Percentiles rank a stretch among this genome's conserved stretches.
phyloP scores from a whole-genome alignment of 2,797 vertebrate species.

The Poecile montanus region DNA sequence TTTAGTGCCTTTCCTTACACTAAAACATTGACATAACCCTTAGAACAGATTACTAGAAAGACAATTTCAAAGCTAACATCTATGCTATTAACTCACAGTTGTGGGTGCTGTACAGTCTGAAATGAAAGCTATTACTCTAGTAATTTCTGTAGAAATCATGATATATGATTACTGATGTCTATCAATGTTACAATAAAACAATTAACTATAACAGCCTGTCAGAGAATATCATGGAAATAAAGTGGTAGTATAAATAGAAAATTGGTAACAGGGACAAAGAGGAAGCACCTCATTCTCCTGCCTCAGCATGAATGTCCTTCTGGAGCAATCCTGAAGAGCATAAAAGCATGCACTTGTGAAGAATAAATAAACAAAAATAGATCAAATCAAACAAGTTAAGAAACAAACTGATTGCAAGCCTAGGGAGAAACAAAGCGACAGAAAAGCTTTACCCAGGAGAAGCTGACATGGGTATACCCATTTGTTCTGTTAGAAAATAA shows the following conservation, averaged over 20 bases:
- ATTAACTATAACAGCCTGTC: neutral
- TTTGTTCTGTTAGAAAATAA: conserved; percentile 3
- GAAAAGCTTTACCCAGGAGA: neutral
- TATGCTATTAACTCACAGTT: neutral
- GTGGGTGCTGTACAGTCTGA: neutral
- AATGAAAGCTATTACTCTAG: neutral
- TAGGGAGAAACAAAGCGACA: neutral
- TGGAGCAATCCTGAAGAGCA: neutral
- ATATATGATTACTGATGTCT: neutral
- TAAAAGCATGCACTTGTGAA: neutral
- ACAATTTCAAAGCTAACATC: neutral
- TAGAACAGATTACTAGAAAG: neutral
- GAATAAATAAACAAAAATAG: conserved; percentile 4
- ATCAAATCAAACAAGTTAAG: neutral
- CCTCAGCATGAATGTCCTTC: neutral
- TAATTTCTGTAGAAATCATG: neutral
- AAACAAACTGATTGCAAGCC: neutral
- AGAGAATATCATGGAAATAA: neutral
- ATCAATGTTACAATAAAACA: neutral
- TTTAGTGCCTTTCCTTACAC: neutral
- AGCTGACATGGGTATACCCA: neutral
- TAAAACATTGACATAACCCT: neutral
- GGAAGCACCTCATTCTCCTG: neutral
- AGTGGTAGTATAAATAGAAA: neutral
- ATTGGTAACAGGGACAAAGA: neutral